Conservation (phyloP, 2,113 vertebrate genomes). For the Sapayoa aenigma region DNA sequence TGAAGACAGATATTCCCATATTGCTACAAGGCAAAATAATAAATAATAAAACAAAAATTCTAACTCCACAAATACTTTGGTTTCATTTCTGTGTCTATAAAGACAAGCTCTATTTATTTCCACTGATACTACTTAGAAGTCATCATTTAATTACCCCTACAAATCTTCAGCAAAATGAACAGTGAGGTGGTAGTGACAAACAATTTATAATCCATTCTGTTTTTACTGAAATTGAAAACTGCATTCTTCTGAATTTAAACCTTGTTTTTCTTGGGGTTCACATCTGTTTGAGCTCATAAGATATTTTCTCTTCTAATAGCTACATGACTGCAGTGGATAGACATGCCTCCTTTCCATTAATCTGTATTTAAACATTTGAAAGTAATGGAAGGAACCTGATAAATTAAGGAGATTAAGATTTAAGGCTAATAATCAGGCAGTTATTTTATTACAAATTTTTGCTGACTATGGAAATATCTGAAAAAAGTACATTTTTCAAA, state of each 20-base stretch:
- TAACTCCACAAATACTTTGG: not conserved
- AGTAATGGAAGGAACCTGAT: not conserved
- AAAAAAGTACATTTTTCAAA: not conserved
- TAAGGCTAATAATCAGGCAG: not conserved
- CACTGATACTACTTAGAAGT: not conserved
- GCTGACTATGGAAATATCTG: not conserved
- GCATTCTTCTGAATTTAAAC: not conserved
- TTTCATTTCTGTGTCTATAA: not conserved
- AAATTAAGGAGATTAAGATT: constrained; percentile 14
- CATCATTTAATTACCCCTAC: constrained; percentile 18
- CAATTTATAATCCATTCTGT: not conserved
- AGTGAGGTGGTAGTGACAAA: not conserved
- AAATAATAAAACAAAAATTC: not conserved
- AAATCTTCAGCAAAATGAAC: constrained; percentile 27
- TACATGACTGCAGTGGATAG: not conserved
- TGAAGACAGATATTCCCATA: not conserved
- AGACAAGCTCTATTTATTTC: constrained; percentile 30
- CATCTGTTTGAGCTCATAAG: not conserved
- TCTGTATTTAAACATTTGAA: constrained; percentile 12
- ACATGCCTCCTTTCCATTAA: not conserved
- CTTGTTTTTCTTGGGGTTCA: not conserved
- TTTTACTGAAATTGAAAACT: not conserved
- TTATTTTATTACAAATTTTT: not conserved
- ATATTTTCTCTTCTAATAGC: not conserved
- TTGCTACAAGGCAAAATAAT: not conserved